Conservation (phyloP, 2,113 vertebrate species). For the Peromyscus maniculatus region DNA sequence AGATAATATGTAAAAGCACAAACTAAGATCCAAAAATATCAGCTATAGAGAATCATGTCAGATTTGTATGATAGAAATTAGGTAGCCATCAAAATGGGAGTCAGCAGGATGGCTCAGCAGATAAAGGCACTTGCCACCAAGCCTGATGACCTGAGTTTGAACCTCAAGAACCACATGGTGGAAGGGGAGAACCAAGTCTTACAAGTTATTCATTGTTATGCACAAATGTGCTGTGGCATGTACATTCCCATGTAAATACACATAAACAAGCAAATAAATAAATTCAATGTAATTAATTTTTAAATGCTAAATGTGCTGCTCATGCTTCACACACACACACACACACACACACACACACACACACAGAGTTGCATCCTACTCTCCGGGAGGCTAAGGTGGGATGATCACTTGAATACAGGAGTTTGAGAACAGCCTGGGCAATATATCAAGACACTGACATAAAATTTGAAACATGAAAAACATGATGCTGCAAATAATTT, state of each 20-base stretch:
- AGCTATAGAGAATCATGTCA: neutral
- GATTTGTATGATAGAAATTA: slow-evolving; percentile 38
- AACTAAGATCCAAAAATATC: slow-evolving; percentile 10
- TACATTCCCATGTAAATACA: neutral
- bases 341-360: neutral
- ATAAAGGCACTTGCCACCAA: neutral
- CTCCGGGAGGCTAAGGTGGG: neutral
- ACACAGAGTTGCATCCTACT: no score
- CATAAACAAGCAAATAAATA: neutral
- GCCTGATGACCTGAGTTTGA: neutral
- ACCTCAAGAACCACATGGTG: neutral
- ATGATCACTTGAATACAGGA: neutral
- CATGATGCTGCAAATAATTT: neutral
- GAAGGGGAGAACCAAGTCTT: neutral
- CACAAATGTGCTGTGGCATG: neutral
- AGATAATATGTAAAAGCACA: slow-evolving; percentile 54
- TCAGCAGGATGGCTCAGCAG: neutral
- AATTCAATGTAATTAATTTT: neutral
- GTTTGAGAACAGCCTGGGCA: neutral
- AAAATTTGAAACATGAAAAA: neutral
- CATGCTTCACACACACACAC: neutral
- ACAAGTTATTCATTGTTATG: neutral
- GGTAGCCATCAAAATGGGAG: neutral
- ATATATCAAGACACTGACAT: neutral
- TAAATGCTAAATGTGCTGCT: neutral